phyloP scores from a whole-genome alignment of 2,113 vertebrate species.

The Anoplopoma fimbria region DNA sequence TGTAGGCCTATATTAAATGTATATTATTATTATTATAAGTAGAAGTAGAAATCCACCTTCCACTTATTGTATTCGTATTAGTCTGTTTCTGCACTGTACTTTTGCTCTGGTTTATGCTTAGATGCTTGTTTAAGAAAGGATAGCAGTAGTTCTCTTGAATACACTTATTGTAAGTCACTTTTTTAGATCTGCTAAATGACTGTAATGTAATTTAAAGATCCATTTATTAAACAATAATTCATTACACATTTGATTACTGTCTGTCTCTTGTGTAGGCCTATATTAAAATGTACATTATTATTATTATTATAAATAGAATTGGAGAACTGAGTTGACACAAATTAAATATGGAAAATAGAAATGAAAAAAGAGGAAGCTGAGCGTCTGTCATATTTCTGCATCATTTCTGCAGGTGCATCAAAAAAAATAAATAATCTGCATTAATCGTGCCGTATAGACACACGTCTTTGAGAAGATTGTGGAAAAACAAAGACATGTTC shows the following conservation, averaged over 20 bases:
- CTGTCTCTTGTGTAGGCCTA: not conserved
- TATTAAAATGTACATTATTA: not conserved
- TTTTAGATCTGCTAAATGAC: too few species aligned
- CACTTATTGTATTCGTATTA: too few species aligned
- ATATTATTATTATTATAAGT: too few species aligned
- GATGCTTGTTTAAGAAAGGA: too few species aligned
- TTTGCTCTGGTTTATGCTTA: too few species aligned
- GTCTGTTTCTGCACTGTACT: too few species aligned
- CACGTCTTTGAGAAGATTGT: not conserved
- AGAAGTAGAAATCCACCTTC: too few species aligned
- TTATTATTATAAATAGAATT: too few species aligned
- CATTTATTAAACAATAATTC: not conserved
- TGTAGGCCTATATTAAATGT: too few species aligned
- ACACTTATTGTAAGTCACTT: too few species aligned
- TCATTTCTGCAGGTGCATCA: slow-evolving; percentile 62
- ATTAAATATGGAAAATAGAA: not conserved
- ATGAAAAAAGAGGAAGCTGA: slow-evolving; percentile 24
- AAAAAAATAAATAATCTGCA: not conserved
- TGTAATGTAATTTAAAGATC: too few species aligned
- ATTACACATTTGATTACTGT: not conserved
- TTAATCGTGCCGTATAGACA: not conserved
- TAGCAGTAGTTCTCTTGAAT: too few species aligned
- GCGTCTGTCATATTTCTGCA: slow-evolving; percentile 1
- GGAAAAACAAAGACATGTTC: not conserved
- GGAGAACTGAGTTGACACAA: not conserved